A percentile compares a stretch with the other conserved stretches of the same genome.
phyloP scores from a whole-genome alignment of 1,140 invertebrate species.

The Armadillidium nasatum region DNA sequence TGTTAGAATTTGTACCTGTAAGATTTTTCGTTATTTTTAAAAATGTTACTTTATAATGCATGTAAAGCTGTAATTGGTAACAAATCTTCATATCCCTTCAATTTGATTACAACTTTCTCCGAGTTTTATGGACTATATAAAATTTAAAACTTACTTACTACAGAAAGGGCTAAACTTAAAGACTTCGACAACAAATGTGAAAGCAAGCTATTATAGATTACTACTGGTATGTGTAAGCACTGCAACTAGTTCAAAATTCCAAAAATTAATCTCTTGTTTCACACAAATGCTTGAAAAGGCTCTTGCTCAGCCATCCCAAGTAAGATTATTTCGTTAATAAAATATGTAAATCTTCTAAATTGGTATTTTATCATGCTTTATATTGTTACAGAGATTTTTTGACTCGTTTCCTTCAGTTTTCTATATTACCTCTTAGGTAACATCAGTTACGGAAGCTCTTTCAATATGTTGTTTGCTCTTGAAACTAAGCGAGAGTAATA shows the following conservation, averaged over 20 bases:
- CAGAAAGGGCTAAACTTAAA: slow-evolving; percentile 73
- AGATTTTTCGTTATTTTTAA: slow-evolving; percentile 16
- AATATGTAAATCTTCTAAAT: not conserved
- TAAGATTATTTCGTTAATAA: slow-evolving; percentile 40
- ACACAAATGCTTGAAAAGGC: slow-evolving; percentile 67
- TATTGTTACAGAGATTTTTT: not conserved
- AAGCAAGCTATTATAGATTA: slow-evolving; percentile 71
- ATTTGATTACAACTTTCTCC: not conserved
- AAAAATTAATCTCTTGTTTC: slow-evolving; percentile 58
- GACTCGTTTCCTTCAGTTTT: not conserved
- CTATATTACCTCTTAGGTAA: slow-evolving; percentile 48
- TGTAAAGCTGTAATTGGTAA: not conserved
- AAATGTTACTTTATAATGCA: not conserved
- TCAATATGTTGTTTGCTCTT: slow-evolving; percentile 68
- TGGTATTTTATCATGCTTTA: not conserved
- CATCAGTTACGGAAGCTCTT: slow-evolving; percentile 71
- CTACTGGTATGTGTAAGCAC: slow-evolving; percentile 59
- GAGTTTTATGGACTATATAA: not conserved
- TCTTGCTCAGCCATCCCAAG: slow-evolving; percentile 60
- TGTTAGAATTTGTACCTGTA: slow-evolving; percentile 56
- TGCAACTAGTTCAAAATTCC: slow-evolving; percentile 54
- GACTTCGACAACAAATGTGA: slow-evolving; percentile 68
- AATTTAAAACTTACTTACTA: not conserved
- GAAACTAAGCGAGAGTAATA: slow-evolving; percentile 57
- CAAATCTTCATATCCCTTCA: not conserved